Evolutionary conservation across 2,888 invertebrate genomes (phyloP).

Genomic region (Chouioia cunea): DNA sequence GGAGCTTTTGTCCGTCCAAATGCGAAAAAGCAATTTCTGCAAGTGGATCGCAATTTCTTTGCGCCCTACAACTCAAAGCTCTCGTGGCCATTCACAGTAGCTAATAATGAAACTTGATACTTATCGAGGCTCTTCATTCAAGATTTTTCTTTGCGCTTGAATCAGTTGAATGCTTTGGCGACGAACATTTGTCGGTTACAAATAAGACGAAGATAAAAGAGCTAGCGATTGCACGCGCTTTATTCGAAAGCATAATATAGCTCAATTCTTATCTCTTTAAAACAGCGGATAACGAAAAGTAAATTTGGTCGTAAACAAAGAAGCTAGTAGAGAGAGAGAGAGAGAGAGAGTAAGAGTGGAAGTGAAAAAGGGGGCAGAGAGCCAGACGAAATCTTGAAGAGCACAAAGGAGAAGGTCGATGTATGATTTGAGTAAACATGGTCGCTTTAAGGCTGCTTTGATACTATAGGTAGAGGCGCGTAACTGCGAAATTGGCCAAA

Average conservation of each 20-base stretch:
- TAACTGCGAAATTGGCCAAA: too few species aligned
- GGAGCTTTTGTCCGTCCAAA: slow-evolving; percentile 29
- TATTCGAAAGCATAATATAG: slow-evolving; percentile 3
- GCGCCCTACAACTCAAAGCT: slow-evolving; percentile 1
- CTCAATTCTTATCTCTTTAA: slow-evolving; percentile 2
- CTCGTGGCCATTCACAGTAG: not conserved
- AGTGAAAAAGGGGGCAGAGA: too few species aligned
- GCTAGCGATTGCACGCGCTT: too few species aligned
- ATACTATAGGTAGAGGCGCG: too few species aligned
- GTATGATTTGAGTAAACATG: slow-evolving; percentile 23
- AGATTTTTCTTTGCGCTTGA: not conserved
- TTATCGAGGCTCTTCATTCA: too few species aligned
- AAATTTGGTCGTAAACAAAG: slow-evolving; percentile 13
- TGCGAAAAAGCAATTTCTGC: slow-evolving; percentile 39
- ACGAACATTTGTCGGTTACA: not conserved
- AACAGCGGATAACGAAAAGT: slow-evolving; percentile 15
- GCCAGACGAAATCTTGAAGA: too few species aligned
- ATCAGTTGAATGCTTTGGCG: not conserved
- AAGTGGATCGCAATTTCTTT: slow-evolving; percentile 24
- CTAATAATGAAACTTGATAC: slow-evolving; percentile 1
- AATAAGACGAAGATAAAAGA: not conserved
- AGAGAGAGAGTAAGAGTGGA: slow-evolving; percentile 3
- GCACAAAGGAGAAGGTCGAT: not conserved
- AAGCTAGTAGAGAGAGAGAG: not conserved
- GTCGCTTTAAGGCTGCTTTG: too few species aligned